Conservation (phyloP, 2,113 vertebrate species). For the Dunckerocampus dactyliophorus region DNA sequence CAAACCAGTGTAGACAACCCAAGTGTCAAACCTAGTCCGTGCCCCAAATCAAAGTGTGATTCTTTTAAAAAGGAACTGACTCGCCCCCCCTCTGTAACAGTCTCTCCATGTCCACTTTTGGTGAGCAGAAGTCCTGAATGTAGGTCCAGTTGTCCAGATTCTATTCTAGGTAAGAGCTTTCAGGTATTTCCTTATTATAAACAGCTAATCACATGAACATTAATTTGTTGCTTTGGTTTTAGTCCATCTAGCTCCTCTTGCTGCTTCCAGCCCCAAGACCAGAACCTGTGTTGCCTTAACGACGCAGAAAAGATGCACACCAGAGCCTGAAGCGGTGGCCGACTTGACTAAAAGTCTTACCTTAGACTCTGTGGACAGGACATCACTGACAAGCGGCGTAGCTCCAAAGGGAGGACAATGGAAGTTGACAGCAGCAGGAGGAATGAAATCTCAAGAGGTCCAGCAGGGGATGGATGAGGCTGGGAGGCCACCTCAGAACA, state of each 20-base stretch:
- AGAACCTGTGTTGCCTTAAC: conserved; percentile 18
- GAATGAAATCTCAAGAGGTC: neutral
- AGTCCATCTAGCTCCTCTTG: conserved; percentile 16
- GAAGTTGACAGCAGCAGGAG: conserved; percentile 1
- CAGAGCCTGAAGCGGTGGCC: neutral
- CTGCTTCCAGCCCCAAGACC: conserved; percentile 51
- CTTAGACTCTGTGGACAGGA: conserved; percentile 24
- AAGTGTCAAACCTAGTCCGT: neutral
- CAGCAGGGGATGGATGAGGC: neutral
- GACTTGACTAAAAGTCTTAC: conserved; percentile 16
- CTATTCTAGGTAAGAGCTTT: conserved; percentile 37
- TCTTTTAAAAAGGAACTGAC: neutral
- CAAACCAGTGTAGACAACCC: conserved; percentile 1
- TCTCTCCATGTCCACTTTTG: conserved; percentile 9
- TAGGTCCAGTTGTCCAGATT: conserved; percentile 18
- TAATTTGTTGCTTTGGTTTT: neutral
- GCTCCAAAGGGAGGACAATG: neutral
- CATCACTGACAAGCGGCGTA: neutral
- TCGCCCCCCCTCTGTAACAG: neutral
- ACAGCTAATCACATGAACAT: neutral
- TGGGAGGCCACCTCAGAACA: neutral
- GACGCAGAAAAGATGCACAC: conserved; percentile 4
- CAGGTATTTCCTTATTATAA: neutral
- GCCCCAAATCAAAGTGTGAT: neutral
- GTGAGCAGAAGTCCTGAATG: conserved; percentile 14